Conservation (phyloP, 2,113 vertebrate species). For the Larimichthys crocea region DNA sequence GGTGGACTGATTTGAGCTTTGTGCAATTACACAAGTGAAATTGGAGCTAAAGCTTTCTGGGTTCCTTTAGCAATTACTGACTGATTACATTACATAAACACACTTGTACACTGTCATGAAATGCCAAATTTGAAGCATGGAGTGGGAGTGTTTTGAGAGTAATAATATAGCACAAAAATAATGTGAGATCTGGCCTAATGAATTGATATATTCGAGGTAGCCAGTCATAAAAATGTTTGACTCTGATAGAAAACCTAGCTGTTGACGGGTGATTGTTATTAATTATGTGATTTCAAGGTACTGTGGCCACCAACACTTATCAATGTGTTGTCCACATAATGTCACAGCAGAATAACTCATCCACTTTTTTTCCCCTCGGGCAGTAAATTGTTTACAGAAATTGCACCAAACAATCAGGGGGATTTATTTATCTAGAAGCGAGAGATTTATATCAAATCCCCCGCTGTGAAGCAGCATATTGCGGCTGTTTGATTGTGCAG, state of each 20-base stretch:
- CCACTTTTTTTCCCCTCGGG: not conserved
- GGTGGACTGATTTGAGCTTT: conserved; percentile 32
- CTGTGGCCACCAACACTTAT: not conserved
- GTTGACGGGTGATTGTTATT: conserved; percentile 9
- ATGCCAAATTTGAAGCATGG: conserved; percentile 21
- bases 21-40: conserved; percentile 37
- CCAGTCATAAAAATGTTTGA: not conserved
- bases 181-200: not conserved
- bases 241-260: conserved; percentile 1
- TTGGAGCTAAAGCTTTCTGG: conserved; percentile 29
- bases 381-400: conserved; percentile 43
- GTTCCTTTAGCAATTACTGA: conserved; percentile 21
- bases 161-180: conserved; percentile 15
- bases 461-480: conserved; percentile 33
- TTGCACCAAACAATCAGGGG: conserved; percentile 22
- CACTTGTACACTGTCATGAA: conserved; percentile 12
- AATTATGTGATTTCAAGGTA: conserved; percentile 17
- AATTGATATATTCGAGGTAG: not conserved
- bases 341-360: conserved; percentile 7
- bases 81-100: conserved; percentile 46
- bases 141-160: conserved; percentile 13
- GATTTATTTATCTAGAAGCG: conserved; percentile 40
- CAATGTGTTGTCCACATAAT: conserved; percentile 13
- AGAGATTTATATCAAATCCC: conserved; percentile 46
- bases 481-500: conserved; percentile 36